phyloP scores from a whole-genome alignment of 2,888 invertebrate genomes.

The Lasioglossum pauxillum region DNA sequence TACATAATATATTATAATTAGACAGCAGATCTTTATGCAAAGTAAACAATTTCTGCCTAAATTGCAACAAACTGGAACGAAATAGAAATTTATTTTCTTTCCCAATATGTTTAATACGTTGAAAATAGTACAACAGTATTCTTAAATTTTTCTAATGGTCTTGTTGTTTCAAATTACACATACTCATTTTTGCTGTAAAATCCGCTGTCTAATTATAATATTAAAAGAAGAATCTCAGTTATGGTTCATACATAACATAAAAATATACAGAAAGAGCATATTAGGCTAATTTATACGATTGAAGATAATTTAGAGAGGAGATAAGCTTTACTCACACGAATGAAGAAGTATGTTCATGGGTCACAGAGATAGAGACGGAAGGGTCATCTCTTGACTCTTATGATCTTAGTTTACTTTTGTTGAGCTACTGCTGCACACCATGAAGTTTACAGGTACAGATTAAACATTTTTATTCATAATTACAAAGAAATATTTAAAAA shows the following conservation, averaged over 20 bases:
- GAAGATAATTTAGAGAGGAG: slow-evolving; percentile 75
- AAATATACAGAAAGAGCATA: slow-evolving; percentile 54
- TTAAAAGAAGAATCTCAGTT: slow-evolving; percentile 10
- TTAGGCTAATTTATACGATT: slow-evolving; percentile 59
- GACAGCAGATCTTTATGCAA: no score
- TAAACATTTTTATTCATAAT: slow-evolving; percentile 42
- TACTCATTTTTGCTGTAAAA: no score
- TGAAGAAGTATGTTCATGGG: slow-evolving; percentile 71
- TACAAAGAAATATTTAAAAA: background rate
- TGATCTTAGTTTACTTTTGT: slow-evolving; percentile 79
- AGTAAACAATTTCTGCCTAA: no score
- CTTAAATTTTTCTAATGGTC: no score
- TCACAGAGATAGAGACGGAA: slow-evolving; percentile 79
- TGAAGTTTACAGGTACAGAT: slow-evolving; percentile 78
- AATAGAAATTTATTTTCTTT: no score
- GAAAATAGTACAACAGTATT: no score
- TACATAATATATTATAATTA: background rate
- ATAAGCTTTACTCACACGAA: slow-evolving; percentile 76
- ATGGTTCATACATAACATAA: slow-evolving; percentile 35
- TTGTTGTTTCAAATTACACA: no score
- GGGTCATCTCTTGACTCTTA: slow-evolving; percentile 82
- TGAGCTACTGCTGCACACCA: slow-evolving; percentile 76
- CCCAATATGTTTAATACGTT: no score
- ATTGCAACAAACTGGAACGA: no score
- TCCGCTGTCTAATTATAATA: background rate